Evolutionary conservation across 2,113 vertebrate genomes (phyloP).

Genomic region (Dissostichus mawsoni): DNA sequence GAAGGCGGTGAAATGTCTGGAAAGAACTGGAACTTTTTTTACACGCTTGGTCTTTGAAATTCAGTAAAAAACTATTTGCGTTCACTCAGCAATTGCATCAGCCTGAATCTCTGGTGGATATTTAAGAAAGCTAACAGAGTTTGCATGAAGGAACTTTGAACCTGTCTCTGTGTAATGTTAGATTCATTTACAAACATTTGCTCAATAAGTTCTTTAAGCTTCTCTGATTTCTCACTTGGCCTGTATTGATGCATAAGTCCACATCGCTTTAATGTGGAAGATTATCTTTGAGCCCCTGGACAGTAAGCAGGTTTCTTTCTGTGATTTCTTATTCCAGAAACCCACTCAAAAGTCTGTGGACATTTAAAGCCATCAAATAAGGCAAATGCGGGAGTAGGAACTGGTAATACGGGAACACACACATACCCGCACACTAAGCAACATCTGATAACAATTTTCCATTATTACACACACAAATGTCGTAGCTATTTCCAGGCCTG

Average conservation of each 20-base stretch:
- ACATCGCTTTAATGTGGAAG: conserved; percentile 13
- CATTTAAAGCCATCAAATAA: conserved; percentile 36
- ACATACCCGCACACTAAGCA: conserved; percentile 30
- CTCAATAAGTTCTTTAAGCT: neutral
- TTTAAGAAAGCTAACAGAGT: conserved; percentile 4
- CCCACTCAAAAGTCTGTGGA: conserved; percentile 19
- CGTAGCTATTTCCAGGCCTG: conserved; percentile 28
- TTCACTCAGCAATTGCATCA: conserved; percentile 2
- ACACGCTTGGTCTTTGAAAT: conserved; percentile 15
- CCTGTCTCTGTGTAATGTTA: conserved; percentile 30
- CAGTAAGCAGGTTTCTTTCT: conserved; percentile 46
- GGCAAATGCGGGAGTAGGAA: neutral
- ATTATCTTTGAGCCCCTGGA: conserved; percentile 35
- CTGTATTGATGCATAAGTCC: conserved; percentile 6
- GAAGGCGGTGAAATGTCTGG: conserved; percentile 10
- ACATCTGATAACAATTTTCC: conserved; percentile 74
- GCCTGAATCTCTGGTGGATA: neutral
- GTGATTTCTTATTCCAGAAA: conserved; percentile 44
- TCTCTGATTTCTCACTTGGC: neutral
- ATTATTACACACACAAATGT: conserved; percentile 54
- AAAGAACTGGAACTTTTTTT: conserved; percentile 18
- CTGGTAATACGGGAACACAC: conserved; percentile 35
- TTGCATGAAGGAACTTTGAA: conserved; percentile 37
- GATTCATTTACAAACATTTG: conserved; percentile 43
- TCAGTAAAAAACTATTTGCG: conserved; percentile 18